Base-by-base conservation (phyloP, 1,140 invertebrate species). In the Ericerus pela region DNA sequence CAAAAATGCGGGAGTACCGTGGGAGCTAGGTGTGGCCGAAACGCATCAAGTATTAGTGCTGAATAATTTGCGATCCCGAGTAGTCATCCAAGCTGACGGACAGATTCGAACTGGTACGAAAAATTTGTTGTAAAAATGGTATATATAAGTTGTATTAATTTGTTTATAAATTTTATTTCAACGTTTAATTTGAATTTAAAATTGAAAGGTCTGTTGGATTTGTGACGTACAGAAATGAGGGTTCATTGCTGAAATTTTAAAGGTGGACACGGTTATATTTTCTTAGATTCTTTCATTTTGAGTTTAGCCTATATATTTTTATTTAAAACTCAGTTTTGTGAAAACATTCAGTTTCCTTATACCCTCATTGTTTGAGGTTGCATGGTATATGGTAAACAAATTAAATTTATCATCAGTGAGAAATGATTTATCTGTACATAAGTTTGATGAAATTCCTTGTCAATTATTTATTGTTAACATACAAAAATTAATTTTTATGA, bases 1-100 rank as follows among this genome's bases (percentile, higher is more conserved):
- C 59, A 97, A 96, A 74, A 84, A 84, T 60, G 93, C 94, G 14
- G 94, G 94, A 18, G 72, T 98, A 51, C 96, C 96, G 0, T 98
- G 95, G 95, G 96, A 98, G 72, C 73, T 99, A 60, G 95, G 95
- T 41, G 78, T 98, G 43, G 87, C 94, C 2, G 96, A 99, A 73
- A 97, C 95, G 2, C 96, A 99, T 74, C 96, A 99, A 76, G 82
- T 86, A 69, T 76, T 99, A 6, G 90, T 94, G 2, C 72, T 98
- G 59, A 99, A 98, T 71, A 93, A 98, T 70, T 75, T 99, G 27
- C 76, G 95, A 51, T 96, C 92, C 18, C 79, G 95, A 59, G 83
- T 98, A 63, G 81, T 96, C 10, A 75, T 99, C 0, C 95, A 99
- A 73, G 93, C 89, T 47, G 91, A 96, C 73, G 91, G 91, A 43